phyloP scores from a whole-genome alignment of 2,888 invertebrate genomes.

The Acronicta psi region DNA sequence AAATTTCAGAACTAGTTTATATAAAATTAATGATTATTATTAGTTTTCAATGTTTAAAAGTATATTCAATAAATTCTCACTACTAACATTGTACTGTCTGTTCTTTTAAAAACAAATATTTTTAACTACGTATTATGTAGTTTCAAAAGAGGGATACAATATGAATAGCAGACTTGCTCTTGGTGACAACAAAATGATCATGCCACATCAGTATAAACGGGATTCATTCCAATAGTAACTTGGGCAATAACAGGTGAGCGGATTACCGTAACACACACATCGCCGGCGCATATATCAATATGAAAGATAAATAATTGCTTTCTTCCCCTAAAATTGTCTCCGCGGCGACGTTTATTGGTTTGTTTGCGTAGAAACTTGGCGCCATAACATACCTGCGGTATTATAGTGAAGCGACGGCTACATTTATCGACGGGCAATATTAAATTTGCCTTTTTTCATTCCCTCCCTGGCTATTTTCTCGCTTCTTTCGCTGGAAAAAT shows the following conservation, averaged over 20 bases:
- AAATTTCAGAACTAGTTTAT: too few relatives aligned
- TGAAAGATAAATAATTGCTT: constrained; percentile 78
- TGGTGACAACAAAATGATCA: constrained; percentile 40
- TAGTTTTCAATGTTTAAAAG: too few relatives aligned
- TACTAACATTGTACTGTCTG: too few relatives aligned
- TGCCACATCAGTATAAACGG: constrained; percentile 34
- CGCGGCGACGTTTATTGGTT: constrained; percentile 80
- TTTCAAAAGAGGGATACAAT: too few relatives aligned
- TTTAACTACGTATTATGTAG: too few relatives aligned
- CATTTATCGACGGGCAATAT: constrained; percentile 67
- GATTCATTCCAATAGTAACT: constrained; percentile 58
- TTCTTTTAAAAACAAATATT: too few relatives aligned
- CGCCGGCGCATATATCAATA: constrained; percentile 62
- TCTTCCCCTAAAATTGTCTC: constrained; percentile 74
- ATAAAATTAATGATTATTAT: too few relatives aligned
- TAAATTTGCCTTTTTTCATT: constrained; percentile 63
- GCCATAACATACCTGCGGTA: constrained; percentile 72
- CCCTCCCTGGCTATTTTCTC: constrained; percentile 48
- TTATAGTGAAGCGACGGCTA: constrained; percentile 61
- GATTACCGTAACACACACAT: constrained; percentile 60
- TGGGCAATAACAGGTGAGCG: constrained; percentile 57
- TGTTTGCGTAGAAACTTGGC: constrained; percentile 78
- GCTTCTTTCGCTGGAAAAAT: constrained; percentile 53
- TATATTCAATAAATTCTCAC: too few relatives aligned
- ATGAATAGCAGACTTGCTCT: too few relatives aligned